Conservation (phyloP, 2,113 vertebrate species). For the Pithys albifrons region DNA sequence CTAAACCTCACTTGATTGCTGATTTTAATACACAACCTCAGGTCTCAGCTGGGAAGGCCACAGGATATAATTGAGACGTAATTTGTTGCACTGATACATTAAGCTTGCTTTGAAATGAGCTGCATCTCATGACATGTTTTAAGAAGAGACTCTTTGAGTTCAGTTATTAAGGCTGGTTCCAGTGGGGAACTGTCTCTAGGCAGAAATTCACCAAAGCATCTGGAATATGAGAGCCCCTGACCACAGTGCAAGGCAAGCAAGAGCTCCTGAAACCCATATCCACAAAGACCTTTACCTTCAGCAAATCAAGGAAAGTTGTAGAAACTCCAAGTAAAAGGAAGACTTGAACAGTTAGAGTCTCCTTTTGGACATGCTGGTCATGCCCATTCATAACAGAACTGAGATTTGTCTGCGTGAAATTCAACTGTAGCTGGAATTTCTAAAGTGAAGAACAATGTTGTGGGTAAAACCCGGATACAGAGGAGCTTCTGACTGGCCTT, state of each 20-base stretch:
- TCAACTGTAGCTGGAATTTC: background rate
- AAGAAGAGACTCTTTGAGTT: background rate
- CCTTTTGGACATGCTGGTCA: background rate
- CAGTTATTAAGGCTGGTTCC: background rate
- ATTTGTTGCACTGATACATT: background rate
- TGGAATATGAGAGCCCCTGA: background rate
- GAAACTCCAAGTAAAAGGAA: background rate
- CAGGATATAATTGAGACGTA: background rate
- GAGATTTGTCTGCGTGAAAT: background rate
- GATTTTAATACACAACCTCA: background rate
- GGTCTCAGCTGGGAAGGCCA: background rate
- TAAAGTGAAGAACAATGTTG: background rate
- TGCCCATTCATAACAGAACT: background rate
- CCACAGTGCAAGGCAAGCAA: accelerated
- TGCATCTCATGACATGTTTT: background rate
- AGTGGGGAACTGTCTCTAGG: background rate
- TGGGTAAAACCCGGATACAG: background rate
- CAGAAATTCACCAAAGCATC: background rate
- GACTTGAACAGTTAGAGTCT: background rate
- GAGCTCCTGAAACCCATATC: background rate
- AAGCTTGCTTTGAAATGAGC: background rate
- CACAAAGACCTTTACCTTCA: background rate
- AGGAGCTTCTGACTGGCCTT: background rate
- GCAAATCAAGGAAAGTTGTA: background rate
- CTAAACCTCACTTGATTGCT: background rate